Conservation (phyloP, 2,797 vertebrate genomes). For the Sorex maritimensis region DNA sequence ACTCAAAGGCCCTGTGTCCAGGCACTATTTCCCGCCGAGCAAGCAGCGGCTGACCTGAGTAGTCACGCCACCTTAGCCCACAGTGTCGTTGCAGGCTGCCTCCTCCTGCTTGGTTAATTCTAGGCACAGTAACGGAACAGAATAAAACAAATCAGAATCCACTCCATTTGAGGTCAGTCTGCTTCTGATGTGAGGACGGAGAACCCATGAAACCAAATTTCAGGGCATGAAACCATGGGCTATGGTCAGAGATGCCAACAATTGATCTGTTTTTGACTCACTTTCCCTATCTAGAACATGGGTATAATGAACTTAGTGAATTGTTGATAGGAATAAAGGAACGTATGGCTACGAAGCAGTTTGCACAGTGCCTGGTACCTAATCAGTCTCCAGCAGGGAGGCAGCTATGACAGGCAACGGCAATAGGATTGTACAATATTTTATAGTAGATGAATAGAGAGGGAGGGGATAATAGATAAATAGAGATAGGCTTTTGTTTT, state of each 20-base stretch:
- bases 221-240: background rate
- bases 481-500: background rate
- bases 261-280: constrained; percentile 44
- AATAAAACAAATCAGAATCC: constrained; percentile 83
- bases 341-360: background rate
- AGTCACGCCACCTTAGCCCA: constrained; percentile 56
- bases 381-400: background rate
- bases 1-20: constrained; percentile 89
- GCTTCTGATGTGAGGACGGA: constrained; percentile 76
- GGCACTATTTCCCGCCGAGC: constrained; percentile 72
- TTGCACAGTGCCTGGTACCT: background rate
- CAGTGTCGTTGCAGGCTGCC: constrained; percentile 15
- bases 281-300: constrained; percentile 62
- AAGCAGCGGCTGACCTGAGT: constrained; percentile 62
- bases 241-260: background rate
- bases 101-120: constrained; percentile 73
- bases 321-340: constrained; percentile 6
- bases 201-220: background rate
- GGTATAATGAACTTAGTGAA: background rate
- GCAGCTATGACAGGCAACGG: background rate
- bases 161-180: constrained; percentile 32
- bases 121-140: constrained; percentile 63
- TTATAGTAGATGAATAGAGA: background rate
- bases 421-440: background rate
- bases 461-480: too few relatives aligned